Percentiles rank a stretch among this genome's conserved stretches.
These are phyloP conservation scores for Sicus ferrugineus DNA, from an alignment of 2,888 invertebrate genomes.

Conservation along the genomic window DNA sequence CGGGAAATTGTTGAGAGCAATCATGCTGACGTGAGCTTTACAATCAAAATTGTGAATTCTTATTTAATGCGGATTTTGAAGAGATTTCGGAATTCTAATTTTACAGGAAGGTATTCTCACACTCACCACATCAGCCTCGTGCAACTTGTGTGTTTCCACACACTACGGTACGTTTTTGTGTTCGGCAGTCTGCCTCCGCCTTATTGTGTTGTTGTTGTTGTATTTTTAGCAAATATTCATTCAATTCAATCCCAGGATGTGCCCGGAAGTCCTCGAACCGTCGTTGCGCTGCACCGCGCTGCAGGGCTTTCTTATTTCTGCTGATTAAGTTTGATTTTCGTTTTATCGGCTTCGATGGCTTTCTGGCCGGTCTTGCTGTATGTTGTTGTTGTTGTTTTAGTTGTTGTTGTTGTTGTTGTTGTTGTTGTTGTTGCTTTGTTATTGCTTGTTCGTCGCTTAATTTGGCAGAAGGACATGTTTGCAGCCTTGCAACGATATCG, in stretches of 20 bases:
- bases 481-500: slow-evolving; percentile 21
- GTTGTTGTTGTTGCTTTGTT: slow-evolving; percentile 26
- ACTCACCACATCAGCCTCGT: slow-evolving; percentile 7
- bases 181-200: not conserved
- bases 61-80: too few relatives aligned
- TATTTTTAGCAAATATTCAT: slow-evolving; percentile 36
- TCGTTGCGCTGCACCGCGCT: not conserved
- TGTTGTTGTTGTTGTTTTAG: slow-evolving; percentile 1
- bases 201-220: not conserved
- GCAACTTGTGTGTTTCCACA: slow-evolving; percentile 21
- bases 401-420: slow-evolving; percentile 25
- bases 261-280: slow-evolving; percentile 1
- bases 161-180: not conserved
- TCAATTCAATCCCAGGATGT: slow-evolving; percentile 35
- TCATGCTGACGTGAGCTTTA: too few relatives aligned
- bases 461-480: slow-evolving; percentile 37
- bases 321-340: slow-evolving; percentile 36
- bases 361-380: not conserved
- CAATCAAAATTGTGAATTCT: too few relatives aligned
- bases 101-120: too few relatives aligned
- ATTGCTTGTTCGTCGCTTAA: slow-evolving; percentile 35
- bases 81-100: too few relatives aligned
- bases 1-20: not conserved
- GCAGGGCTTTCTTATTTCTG: slow-evolving; percentile 21
- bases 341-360: slow-evolving; percentile 30